These are phyloP conservation scores for Labeo catla DNA, from an alignment of 2,113 vertebrate species.

Conservation along the genomic window DNA sequence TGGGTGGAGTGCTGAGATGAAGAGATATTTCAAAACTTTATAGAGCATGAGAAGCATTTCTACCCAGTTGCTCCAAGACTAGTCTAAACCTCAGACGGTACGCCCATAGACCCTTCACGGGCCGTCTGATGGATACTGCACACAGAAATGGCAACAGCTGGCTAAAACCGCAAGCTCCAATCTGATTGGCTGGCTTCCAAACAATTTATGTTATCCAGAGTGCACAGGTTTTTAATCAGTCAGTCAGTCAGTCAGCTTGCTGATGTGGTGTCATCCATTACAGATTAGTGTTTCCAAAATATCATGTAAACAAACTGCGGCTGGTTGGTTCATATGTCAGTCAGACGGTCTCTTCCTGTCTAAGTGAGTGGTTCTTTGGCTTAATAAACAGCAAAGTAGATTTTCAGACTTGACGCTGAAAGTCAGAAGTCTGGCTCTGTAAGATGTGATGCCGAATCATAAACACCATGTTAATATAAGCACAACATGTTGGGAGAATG, in stretches of 20 bases:
- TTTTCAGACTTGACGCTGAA: no score
- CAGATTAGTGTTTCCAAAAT: neutral
- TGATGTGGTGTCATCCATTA: neutral
- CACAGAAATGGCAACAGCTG: neutral
- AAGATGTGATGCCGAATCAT: no score
- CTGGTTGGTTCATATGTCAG: neutral
- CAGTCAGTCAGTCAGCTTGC: neutral
- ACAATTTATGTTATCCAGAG: neutral
- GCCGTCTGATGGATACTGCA: neutral
- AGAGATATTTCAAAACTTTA: slow-evolving; percentile 37
- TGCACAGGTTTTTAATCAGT: neutral
- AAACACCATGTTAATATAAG: no score
- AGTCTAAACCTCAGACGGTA: slow-evolving; percentile 13
- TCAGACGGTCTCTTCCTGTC: neutral
- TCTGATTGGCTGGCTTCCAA: neutral
- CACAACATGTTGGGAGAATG: no score
- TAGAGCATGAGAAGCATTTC: neutral
- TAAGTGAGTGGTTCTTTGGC: no score
- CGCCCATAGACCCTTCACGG: neutral
- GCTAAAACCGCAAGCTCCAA: neutral
- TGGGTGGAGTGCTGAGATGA: slow-evolving; percentile 20
- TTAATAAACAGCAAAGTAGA: no score
- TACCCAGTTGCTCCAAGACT: neutral
- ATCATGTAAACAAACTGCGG: neutral
- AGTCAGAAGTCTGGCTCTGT: no score